Evolutionary conservation across 2,888 invertebrate species (phyloP).

Genomic region (Elgonia sp.): DNA sequence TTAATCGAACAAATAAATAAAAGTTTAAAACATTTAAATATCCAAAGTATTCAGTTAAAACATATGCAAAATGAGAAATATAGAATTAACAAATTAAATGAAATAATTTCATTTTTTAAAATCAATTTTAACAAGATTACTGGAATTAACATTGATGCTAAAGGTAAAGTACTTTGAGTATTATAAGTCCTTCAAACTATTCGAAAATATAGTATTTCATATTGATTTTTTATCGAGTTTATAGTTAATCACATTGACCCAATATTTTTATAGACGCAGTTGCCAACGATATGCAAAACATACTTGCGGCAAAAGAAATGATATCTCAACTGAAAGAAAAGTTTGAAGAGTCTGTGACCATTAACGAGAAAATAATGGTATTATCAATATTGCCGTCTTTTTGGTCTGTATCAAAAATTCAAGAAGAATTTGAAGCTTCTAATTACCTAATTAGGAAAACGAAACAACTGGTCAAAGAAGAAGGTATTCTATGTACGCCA

Average conservation of each 20-base stretch:
- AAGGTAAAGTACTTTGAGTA: constrained; percentile 8
- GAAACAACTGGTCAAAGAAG: constrained; percentile 7
- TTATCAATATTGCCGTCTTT: constrained; percentile 16
- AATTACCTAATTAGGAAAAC: constrained; percentile 1
- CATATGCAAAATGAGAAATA: constrained; percentile 31
- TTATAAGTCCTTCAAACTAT: neutral
- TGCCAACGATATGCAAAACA: neutral
- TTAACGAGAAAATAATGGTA: constrained; percentile 6
- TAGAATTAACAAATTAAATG: constrained; percentile 29
- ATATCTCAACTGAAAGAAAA: constrained; percentile 26
- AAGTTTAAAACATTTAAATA: neutral
- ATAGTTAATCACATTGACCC: too few species aligned
- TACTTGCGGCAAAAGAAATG: constrained; percentile 13
- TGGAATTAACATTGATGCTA: neutral
- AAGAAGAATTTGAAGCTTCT: constrained; percentile 1
- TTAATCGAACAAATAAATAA: too few species aligned
- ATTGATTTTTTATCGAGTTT: too few species aligned
- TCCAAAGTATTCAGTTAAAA: constrained; percentile 25
- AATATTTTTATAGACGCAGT: neutral
- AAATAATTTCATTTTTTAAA: constrained; percentile 28
- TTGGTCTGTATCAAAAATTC: constrained; percentile 30
- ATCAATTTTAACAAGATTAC: constrained; percentile 29
- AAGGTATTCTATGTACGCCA: constrained; percentile 17
- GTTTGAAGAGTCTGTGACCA: neutral
- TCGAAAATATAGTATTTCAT: neutral